Base-by-base conservation (phyloP, 2,797 vertebrate species). In the Thalassophryne amazonica region DNA sequence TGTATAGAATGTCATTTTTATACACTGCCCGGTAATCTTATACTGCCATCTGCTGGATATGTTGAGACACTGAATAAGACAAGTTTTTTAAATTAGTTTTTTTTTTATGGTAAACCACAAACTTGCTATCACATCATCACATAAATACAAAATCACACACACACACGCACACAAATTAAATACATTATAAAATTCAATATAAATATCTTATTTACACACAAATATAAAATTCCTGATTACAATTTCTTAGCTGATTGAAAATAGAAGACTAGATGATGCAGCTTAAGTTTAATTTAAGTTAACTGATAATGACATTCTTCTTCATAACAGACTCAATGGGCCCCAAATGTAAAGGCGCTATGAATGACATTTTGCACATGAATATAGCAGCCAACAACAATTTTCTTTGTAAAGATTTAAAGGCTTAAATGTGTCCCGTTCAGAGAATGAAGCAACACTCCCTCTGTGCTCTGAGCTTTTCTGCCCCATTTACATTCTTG, bases 171-270 rank as follows among this genome's bases (percentile, higher is more conserved):
- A 65, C 18, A 24, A 69, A 36, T 64, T 18, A 38, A 76, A 84
- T 82, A 69, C 61, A 2, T 71, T 56, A 50, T 14, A 7, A 42
- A 20, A 22, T 10, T 43, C 14, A 4, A 18, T 68, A 81, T 78
- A 85, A 81, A 83, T 78, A 74, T 61, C 7, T 47, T 55, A 70
- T 28, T 71, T 62, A 11, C 59, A 31, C 72, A 80, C 39, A 80
- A 74, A 71, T 22, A 40, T 29, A 40, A 21, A 39, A 53, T 18
- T 47, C 11, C 30, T 24, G 58, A 71, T 77, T 54, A 74, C 62
- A 69, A 39, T 50, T 50, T n/a, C n/a, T n/a, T n/a, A n/a, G n/a
- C n/a, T n/a, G n/a, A n/a, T n/a, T n/a, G n/a, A n/a, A n/a, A n/a
- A n/a, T n/a, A n/a, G n/a, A n/a, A n/a, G n/a, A n/a, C n/a, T n/a